Percentiles rank a stretch among this genome's conserved stretches.
phyloP scores from a whole-genome alignment of 92 coral and sea anemone genomes.

The Diadumene lineata region DNA sequence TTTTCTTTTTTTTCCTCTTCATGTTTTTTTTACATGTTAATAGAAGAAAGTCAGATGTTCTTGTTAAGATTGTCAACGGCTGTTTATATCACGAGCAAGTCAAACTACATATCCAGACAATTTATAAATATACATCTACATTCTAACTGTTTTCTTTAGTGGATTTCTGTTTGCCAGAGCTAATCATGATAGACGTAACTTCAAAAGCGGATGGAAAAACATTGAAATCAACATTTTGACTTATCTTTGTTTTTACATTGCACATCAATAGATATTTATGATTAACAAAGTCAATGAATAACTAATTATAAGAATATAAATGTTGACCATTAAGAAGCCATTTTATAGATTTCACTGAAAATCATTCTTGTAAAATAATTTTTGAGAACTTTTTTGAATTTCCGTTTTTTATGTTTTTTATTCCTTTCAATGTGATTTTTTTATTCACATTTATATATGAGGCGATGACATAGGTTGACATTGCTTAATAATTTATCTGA shows the following conservation, averaged over 20 bases:
- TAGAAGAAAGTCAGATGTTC: no score
- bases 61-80: background rate
- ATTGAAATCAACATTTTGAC: background rate
- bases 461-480: background rate
- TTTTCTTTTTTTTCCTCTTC: background rate
- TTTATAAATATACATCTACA: conserved; percentile 11
- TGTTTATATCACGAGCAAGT: background rate
- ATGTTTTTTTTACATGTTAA: background rate
- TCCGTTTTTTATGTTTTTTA: no score
- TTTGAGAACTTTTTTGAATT: no score
- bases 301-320: background rate
- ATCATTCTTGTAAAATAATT: no score
- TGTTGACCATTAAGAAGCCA: no score
- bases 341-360: no score
- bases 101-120: conserved; percentile 2
- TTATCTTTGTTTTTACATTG: background rate
- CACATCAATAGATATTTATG: background rate
- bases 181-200: background rate
- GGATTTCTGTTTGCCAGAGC: conserved; percentile 16
- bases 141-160: conserved; percentile 15
- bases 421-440: no score
- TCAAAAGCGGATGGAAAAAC: conserved; percentile 7
- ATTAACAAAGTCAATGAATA: background rate
- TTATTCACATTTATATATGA: no score
- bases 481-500: background rate